A percentile compares a stretch with the other conserved stretches of the same genome.
phyloP scores from a whole-genome alignment of 2,888 invertebrate genomes.

The Arctia plantaginis region DNA sequence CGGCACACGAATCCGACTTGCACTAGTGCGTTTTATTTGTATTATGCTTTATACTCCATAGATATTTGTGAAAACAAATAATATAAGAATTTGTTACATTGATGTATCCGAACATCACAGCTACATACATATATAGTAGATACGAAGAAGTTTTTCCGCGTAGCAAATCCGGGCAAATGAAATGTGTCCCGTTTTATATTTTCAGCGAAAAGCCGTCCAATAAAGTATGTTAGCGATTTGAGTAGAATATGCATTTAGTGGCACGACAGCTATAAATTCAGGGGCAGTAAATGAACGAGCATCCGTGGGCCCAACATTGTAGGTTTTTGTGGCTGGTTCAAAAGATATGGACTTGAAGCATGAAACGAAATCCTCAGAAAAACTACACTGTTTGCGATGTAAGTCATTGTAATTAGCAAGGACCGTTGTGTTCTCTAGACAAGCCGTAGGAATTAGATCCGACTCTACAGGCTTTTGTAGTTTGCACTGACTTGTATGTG shows the following conservation, averaged over 20 bases:
- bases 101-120: background rate
- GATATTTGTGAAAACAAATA: constrained; percentile 2
- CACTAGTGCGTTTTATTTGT: background rate
- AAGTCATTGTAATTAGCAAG: constrained; percentile 28
- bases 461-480: constrained; percentile 7
- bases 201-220: constrained; percentile 63
- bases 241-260: constrained; percentile 74
- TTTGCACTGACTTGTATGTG: constrained; percentile 3
- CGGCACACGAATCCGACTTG: too few species aligned
- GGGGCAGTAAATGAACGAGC: constrained; percentile 65
- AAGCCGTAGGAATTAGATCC: constrained; percentile 8
- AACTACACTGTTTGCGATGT: constrained; percentile 18
- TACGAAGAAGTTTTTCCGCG: constrained; percentile 35
- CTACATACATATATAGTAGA: constrained; percentile 22
- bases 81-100: background rate
- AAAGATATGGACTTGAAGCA: constrained; percentile 55
- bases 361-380: constrained; percentile 42
- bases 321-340: constrained; percentile 56
- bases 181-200: constrained; percentile 65
- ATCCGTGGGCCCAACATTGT: constrained; percentile 63
- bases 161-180: constrained; percentile 53
- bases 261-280: constrained; percentile 71
- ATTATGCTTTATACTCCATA: background rate
- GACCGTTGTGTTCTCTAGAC: constrained; percentile 11
- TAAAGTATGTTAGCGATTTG: constrained; percentile 71